Evolutionary conservation across 2,797 vertebrate genomes (phyloP).

Genomic region (Danio choprae): DNA sequence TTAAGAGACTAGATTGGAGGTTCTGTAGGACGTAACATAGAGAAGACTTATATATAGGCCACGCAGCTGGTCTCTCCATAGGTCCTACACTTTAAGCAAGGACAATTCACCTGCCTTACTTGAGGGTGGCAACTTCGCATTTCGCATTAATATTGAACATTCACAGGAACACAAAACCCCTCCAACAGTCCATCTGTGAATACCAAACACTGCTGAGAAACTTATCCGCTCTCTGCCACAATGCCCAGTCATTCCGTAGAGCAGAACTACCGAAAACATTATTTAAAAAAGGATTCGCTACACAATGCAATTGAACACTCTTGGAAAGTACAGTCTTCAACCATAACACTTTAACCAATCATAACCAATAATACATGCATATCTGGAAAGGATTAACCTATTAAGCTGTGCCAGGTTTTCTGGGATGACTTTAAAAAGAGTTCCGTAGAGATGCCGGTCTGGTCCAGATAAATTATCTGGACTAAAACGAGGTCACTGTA

Average conservation of each 20-base stretch:
- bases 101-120: slow-evolving; percentile 54
- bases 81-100: slow-evolving; percentile 57
- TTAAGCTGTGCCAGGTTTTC: not conserved
- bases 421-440: slow-evolving; percentile 58
- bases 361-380: slow-evolving; percentile 58
- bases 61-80: slow-evolving; percentile 42
- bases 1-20: not conserved
- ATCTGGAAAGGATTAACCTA: slow-evolving; percentile 46
- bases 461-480: slow-evolving; percentile 66
- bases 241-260: not conserved
- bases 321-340: slow-evolving; percentile 51
- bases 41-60: slow-evolving; percentile 33
- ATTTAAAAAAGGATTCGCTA: slow-evolving; percentile 48
- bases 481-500: slow-evolving; percentile 37
- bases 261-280: not conserved
- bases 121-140: slow-evolving; percentile 33
- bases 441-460: not conserved
- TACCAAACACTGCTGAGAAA: slow-evolving; percentile 65
- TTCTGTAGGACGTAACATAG: slow-evolving; percentile 19
- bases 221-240: slow-evolving; percentile 63
- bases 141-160: slow-evolving; percentile 59
- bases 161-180: slow-evolving; percentile 39
- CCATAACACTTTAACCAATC: slow-evolving; percentile 53
- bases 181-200: slow-evolving; percentile 61
- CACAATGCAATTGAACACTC: slow-evolving; percentile 44